Conservation (phyloP, 2,888 invertebrate species). For the Dyspetes luteomarginatus region DNA sequence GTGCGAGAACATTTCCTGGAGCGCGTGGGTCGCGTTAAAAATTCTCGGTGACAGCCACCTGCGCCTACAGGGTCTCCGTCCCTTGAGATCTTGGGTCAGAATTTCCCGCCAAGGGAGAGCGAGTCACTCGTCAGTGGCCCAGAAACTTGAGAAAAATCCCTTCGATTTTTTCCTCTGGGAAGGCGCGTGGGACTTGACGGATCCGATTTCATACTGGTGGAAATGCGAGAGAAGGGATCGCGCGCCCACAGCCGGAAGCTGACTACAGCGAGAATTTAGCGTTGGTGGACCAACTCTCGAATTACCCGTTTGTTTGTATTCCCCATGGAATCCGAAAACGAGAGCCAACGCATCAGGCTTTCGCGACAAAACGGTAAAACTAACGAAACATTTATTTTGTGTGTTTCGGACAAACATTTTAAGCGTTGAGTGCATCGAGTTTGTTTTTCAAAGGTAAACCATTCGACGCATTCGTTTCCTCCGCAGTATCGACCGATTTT, state of each 20-base stretch:
- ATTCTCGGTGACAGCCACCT: conserved; percentile 75
- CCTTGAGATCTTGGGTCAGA: conserved; percentile 63
- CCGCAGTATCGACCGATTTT: too few relatives aligned
- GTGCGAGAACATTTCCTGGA: conserved; percentile 69
- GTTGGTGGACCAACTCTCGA: conserved; percentile 47
- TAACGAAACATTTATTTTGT: conserved; percentile 22
- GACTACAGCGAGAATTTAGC: conserved; percentile 6
- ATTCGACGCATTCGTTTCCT: too few relatives aligned
- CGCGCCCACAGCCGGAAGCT: conserved; percentile 65
- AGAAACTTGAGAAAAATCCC: conserved; percentile 72
- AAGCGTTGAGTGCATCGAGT: not conserved
- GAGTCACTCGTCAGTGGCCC: conserved; percentile 43
- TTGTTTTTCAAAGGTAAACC: conserved; percentile 3
- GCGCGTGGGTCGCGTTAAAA: conserved; percentile 73
- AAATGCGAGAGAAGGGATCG: conserved; percentile 67
- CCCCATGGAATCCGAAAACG: conserved; percentile 45
- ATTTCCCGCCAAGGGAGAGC: conserved; percentile 5
- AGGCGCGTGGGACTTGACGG: conserved; percentile 48
- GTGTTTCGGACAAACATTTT: conserved; percentile 29
- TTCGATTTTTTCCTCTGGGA: conserved; percentile 60
- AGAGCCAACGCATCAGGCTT: not conserved
- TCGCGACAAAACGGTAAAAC: not conserved
- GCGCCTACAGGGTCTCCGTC: conserved; percentile 69
- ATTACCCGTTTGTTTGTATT: conserved; percentile 61
- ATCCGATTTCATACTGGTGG: conserved; percentile 68